Conservation (phyloP, 2,888 invertebrate genomes). For the Synanthedon formicaeformis region DNA sequence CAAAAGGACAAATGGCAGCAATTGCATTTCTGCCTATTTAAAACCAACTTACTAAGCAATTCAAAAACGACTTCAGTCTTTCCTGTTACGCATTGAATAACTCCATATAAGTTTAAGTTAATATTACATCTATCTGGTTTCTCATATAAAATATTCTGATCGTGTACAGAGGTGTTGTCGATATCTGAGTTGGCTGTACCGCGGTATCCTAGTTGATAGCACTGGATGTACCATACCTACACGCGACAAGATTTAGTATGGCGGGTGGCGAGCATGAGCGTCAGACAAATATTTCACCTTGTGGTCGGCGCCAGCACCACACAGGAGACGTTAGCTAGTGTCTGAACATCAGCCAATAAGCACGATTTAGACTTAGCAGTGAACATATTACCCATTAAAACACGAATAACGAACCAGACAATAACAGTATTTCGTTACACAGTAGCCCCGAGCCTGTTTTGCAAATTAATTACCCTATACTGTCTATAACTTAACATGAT, state of each 20-base stretch:
- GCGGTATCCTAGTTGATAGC: conserved; percentile 23
- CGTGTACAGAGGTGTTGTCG: conserved; percentile 26
- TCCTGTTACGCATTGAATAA: too few species aligned
- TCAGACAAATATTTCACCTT: conserved; percentile 59
- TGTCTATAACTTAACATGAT: too few species aligned
- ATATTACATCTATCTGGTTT: too few species aligned
- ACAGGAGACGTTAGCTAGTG: conserved; percentile 7
- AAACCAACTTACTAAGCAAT: conserved; percentile 31
- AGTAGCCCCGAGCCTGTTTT: too few species aligned
- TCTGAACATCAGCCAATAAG: too few species aligned
- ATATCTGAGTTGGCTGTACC: conserved; percentile 23
- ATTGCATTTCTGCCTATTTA: conserved; percentile 42
- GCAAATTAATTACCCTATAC: too few species aligned
- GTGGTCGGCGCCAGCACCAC: conserved; percentile 31
- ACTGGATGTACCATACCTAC: conserved; percentile 17
- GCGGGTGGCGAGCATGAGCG: conserved; percentile 25
- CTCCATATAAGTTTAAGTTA: too few species aligned
- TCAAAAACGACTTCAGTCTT: too few species aligned
- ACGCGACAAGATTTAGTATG: conserved; percentile 61
- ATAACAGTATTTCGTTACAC: too few species aligned
- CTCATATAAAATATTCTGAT: conserved; percentile 3
- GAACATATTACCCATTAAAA: too few species aligned
- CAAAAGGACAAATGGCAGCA: conserved; percentile 52
- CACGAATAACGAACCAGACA: too few species aligned
- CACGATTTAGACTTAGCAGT: too few species aligned